Evolutionary conservation across 2,888 invertebrate genomes (phyloP), one percentile per base, ranked within the genome.

Genomic region (Drosophila longiperda): DNA sequence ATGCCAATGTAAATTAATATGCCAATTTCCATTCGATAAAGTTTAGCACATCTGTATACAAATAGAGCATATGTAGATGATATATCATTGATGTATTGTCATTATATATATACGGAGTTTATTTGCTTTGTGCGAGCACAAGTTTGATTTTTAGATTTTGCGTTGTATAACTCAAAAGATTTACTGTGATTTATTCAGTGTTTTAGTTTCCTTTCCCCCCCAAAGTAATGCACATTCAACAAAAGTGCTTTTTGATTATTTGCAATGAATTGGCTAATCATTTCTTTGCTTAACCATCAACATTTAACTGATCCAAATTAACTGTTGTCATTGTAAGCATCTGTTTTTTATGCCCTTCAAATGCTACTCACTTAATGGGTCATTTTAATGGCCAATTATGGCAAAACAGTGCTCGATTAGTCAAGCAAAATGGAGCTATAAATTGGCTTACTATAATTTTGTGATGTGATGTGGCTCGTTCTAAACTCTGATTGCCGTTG

Each of bases 1-100:
- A 78, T 66, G 12, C 48, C 62, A 48, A 36, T 59, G 67, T 68
- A 52, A 76, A 78, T 71, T 50, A 64, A 63, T 63, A 73, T 66
- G 73, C 68, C 73, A 73, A 57, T 61, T 69, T 45, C 48, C 40
- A 67, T 55, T 23, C 53, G 63, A 72, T 65, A 29, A 26, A 29
- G 52, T 32, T 78, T 68, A 65, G 68, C 78, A 67, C 65, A 64
- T 60, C 38, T 9, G 20, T 20, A 40, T 59, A 7, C 17, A 23
- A 54, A 49, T 50, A 34, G 20, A 8, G 3, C 64, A 40, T 50
- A 61, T 33, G 40, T 52, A 54, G 9, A 17, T 45, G 20, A 40
- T 62, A 48, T 20, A 23, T 20, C 11, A 17, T 8, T n/a, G 36
- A 17, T 23, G n/a, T 8, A 15, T 64, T 40, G 38, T 1, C 7